Evolutionary conservation across 2,113 vertebrate species (phyloP), one percentile per base, ranked within the genome.

Genomic region (Bambusicola thoracicus): DNA sequence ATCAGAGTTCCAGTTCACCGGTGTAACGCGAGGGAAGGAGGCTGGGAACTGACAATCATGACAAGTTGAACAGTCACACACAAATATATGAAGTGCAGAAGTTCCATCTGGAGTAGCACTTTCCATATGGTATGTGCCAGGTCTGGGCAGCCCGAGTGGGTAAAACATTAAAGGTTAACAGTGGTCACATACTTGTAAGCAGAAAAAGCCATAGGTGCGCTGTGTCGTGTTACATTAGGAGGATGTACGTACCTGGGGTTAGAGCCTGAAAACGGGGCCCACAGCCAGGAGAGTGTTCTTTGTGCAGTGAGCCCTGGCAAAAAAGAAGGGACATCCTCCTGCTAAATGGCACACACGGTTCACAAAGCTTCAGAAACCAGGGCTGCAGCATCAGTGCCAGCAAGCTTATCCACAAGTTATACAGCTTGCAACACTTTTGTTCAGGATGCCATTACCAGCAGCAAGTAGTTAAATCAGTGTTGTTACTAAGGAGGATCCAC

Each of bases 1-100:
- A 98, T 98, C 97, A 98, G 96, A 94, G 96, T 93, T 97, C 94
- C 96, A 97, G 96, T 96, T 98, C 95, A 96, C 93, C 78, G 75
- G 34, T 89, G 95, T 94, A 96, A 96, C 77, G 93, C 87, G 89
- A 95, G 93, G 80, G 72, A 67, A 86, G 85, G 86, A 93, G 92
- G 94, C 72, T 93, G 79, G 76, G 87, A 87, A 34, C 90, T 89
- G 90, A 87, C 93, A 97, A 84, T 72, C 70, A 40, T 29, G 92
- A 84, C 58, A 82, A 94, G 61, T 3, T 17, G 2, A 86, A n/a
- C 68, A 93, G 59, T 44, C 67, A 68, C 69, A 62, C 55, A 19
- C 46, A 79, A 56, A 66, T 36, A 73, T 16, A 78, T 34, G 55
- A 89, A 74, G 80, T 5, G 27, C n/a, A 51, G 40, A 48, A 81